Base-by-base conservation (phyloP, 2,888 invertebrate genomes). In the Belgica antarctica region DNA sequence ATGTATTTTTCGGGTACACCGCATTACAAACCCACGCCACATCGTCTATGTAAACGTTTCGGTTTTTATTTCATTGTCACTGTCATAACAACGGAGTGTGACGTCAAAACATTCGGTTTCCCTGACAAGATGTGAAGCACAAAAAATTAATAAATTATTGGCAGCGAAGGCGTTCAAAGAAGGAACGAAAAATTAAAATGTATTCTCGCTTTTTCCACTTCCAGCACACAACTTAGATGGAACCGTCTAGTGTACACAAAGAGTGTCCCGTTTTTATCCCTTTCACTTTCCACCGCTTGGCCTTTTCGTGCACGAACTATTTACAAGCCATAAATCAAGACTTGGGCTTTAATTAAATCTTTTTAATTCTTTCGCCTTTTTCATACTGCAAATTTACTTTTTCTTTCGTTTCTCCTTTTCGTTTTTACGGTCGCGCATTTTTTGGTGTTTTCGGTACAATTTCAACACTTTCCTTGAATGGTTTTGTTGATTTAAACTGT, bases 261-360 rank as follows among this genome's bases (percentile, higher is more conserved):
- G 3, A 12, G 41, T 52, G 7, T 22, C 24, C n/a, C n/a, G n/a
- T n/a, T n/a, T 25, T 59, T 15, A 59, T 24, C 27, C 27, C 59
- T 31, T 62, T 34, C 62, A 17, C 34, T 62, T 27, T 28, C 28
- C 4, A n/a, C 15, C 12, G 15, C 62, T 52, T 10, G 24, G 52
- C 46, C 15, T 46, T 46, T 46, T 19, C 22, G 52, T 41, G 41
- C 52, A 52, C 61, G 61, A 28, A 65, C 46, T 65, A 36, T 65
- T 65, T 52, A 31, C 68, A 28, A 22, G 34, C 68, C 28, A 68
- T 68, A 68, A 68, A 68, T 68, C 68, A 68, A 68, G 68, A 68
- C 68, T 68, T 28, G 68, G 68, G 57, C 34, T 68, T 68, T 68
- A 57, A 68, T 57, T 68, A 57, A 68, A 68, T 57, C 57, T 57